Evolutionary conservation across 2,113 vertebrate genomes (phyloP).

Genomic region (Ranitomeya variabilis): DNA sequence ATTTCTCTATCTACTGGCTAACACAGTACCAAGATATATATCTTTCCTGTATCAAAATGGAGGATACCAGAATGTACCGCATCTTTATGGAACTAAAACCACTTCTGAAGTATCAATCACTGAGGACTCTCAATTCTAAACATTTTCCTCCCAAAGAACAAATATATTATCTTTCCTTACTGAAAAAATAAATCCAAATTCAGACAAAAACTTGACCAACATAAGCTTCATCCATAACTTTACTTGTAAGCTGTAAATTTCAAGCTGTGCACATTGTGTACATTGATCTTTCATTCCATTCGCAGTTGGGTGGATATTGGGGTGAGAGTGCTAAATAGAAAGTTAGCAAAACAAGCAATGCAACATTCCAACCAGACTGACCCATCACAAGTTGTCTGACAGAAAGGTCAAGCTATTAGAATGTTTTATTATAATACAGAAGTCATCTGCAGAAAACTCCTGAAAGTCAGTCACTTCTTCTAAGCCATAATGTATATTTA

Average conservation of each 20-base stretch:
- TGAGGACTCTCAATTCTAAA: no score
- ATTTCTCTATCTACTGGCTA: no score
- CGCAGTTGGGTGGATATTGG: slow-evolving; percentile 14
- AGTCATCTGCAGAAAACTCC: background rate
- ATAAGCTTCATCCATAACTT: background rate
- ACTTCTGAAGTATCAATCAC: no score
- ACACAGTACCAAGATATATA: no score
- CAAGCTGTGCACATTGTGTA: background rate
- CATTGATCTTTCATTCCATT: slow-evolving; percentile 10
- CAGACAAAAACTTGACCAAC: background rate
- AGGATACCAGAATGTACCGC: no score
- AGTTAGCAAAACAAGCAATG: background rate
- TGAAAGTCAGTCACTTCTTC: background rate
- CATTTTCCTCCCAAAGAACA: background rate
- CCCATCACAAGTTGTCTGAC: background rate
- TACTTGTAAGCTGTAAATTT: background rate
- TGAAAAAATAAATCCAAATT: background rate
- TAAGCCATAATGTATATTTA: background rate
- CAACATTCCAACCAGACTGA: background rate
- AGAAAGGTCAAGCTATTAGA: background rate
- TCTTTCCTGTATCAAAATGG: no score
- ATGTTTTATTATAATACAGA: background rate
- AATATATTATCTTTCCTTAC: background rate
- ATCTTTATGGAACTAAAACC: no score
- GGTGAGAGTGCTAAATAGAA: background rate